Evolutionary conservation across 1,140 invertebrate genomes (phyloP), one percentile per base, ranked within the genome.

Genomic region (Delia radicum): DNA sequence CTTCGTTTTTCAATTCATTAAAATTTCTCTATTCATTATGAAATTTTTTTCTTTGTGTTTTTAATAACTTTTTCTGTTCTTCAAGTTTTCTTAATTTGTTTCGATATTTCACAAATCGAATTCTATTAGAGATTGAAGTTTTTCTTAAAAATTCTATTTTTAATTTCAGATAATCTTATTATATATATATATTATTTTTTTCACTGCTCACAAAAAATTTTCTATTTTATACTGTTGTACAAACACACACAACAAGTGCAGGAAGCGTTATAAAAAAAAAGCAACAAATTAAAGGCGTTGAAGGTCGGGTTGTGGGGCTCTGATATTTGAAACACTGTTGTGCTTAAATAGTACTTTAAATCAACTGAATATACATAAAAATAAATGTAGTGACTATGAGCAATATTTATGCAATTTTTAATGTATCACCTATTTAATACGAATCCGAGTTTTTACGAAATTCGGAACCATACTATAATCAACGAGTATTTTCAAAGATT

Each of bases 141-240:
- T 74, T 74, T 78, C 69, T n/a, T 42, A 42, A 42, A 8, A n/a
- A 42, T 3, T 13, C 4, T n/a, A n/a, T n/a, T n/a, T n/a, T n/a
- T 15, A 15, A 13, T 13, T 42, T 42, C 1, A 10, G 8, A 15
- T 42, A 42, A 42, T 42, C 37, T 42, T 15, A 42, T 42, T 42
- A 42, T 15, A 42, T 13, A 42, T 13, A 21, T 21, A 55, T 15
- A 55, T 55, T 21, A n/a, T n/a, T 55, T 55, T 55, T 48, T n/a
- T 2, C n/a, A 55, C 48, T n/a, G 48, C 48, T 55, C n/a, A 55
- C 21, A 55, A 55, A 24, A 18, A 21, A 21, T 55, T 55, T n/a
- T 21, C n/a, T 21, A 55, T n/a, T 55, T 55, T 18, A 55, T 21
- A 21, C 48, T 18, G 48, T 55, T 55, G 21, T 55, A 55, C 48